Conservation (phyloP, 2,888 invertebrate species). For the Folsomia candida region DNA sequence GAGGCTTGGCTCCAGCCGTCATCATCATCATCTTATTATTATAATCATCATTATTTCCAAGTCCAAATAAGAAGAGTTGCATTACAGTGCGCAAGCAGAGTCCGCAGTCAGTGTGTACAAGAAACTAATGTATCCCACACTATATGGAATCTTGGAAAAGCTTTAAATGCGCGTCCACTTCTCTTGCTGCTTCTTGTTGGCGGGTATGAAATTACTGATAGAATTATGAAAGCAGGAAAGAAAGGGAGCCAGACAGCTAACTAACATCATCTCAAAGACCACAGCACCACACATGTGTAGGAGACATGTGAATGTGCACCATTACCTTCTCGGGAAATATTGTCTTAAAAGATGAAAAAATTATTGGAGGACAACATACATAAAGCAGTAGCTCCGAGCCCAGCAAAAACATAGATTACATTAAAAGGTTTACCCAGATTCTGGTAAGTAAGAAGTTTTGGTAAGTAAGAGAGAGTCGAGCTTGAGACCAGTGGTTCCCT, state of each 20-base stretch:
- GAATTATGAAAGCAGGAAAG: neutral
- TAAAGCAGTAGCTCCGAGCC: neutral
- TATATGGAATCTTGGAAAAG: conserved; percentile 9
- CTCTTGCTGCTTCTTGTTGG: neutral
- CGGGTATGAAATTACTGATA: neutral
- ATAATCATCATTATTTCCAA: conserved; percentile 20
- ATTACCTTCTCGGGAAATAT: neutral
- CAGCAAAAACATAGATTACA: conserved; percentile 11
- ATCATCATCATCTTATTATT: conserved; percentile 32
- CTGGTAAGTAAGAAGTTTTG: too few relatives aligned
- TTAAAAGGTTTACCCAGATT: conserved; percentile 9
- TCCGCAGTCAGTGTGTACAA: neutral
- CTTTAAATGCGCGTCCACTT: neutral
- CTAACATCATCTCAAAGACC: too few relatives aligned
- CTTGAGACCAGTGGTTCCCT: too few relatives aligned
- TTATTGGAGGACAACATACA: conserved; percentile 10
- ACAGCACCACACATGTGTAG: neutral
- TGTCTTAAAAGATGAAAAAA: conserved; percentile 1
- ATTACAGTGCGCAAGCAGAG: neutral
- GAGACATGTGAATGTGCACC: neutral
- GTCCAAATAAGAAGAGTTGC: neutral
- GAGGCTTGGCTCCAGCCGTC: conserved; percentile 31
- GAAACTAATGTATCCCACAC: conserved; percentile 1
- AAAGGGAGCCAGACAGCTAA: neutral
- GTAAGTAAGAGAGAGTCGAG: too few relatives aligned